Base-by-base conservation (phyloP, 2,888 invertebrate genomes). In the Stenolophus ochropezus region DNA sequence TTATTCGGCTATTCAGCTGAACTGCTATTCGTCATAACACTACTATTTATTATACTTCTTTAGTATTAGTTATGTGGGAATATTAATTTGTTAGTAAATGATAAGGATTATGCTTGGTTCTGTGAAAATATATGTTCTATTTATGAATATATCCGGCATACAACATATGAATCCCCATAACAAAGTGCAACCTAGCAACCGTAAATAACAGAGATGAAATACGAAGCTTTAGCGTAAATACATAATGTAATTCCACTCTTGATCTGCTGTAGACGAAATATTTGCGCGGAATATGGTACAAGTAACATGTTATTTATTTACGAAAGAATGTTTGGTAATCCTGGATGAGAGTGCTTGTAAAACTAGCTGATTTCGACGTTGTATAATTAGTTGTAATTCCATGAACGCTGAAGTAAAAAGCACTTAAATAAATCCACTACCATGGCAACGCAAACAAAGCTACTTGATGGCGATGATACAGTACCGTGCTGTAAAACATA, bases 371-470 rank as follows among this genome's bases (percentile, higher is more conserved):
- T 42, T 42, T 8, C 33, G 4, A 42, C 33, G 33, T 42, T 42
- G 33, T 42, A 2, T 42, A 42, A 42, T 42, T 42, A 42, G 33
- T 42, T 42, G 33, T 42, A 42, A 42, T 42, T 42, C 33, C 11
- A 42, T 8, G 33, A 42, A 42, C 11, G 8, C 8, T 42, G 33
- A 42, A 42, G 33, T 8, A 42, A 42, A 42, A 42, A 42, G 33
- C 33, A 6, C 51, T 53, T 53, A 53, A 53, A 53, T 53, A 53
- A 53, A 53, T 53, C 53, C 53, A 53, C 8, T 20, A 3, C 53
- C 53, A 53, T 53, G 18, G 53, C 20, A 53, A 53, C 53, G 18
- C 33, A 42, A 42, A 42, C 11, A 42, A 42, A 42, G 33, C 33
- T 42, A 6, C 33, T 42, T 11, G 33, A 42, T 42, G 11, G 11